Base-by-base conservation (phyloP, 2,797 vertebrate genomes). In the Ctenopoma multispine region DNA sequence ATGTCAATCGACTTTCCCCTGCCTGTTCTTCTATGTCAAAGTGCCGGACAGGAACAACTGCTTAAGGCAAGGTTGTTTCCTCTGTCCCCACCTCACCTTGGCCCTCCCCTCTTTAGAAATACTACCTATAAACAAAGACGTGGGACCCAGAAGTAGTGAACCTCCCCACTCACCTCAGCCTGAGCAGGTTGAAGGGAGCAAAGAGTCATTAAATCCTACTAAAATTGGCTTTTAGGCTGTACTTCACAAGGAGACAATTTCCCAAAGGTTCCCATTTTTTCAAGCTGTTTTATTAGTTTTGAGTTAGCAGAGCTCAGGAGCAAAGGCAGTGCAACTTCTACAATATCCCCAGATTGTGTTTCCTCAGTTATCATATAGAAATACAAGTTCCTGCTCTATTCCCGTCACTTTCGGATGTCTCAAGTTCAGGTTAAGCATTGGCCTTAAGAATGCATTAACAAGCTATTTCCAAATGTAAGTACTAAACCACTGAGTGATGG, bases 1-100 rank as follows among this genome's bases (percentile, higher is more conserved):
- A 59, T 15, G 23, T 79, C 87, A 91, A 92, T 82, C 75, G 86
- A 87, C 80, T 81, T 79, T 82, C 81, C 85, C 86, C 79, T 79
- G 81, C 77, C 87, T 73, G 78, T 79, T 63, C 90, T 65, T 81
- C 85, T 82, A 84, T 89, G 82, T 84, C 82, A 78, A 84, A 80
- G 75, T 64, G 81, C 74, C 65, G 74, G 59, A 62, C 57, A 58
- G 67, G 58, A 69, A 71, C 46, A 50, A 40, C 4, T 5, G 3
- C 18, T 69, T 57, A 75, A 53, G 21, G 49, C 69, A 53, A 73
- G 63, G 68, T 48, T 1, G 9, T 77, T 72, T 44, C 70, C 66
- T 71, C 38, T 5, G 14, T 59, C 66, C 68, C 44, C 63, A 60
- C 58, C 44, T 65, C 53, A 3, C 31, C 4, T 53, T 43, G 21